Evolutionary conservation across 2,888 invertebrate genomes (phyloP), one percentile per base, ranked within the genome.

Genomic region (Spisula solida): DNA sequence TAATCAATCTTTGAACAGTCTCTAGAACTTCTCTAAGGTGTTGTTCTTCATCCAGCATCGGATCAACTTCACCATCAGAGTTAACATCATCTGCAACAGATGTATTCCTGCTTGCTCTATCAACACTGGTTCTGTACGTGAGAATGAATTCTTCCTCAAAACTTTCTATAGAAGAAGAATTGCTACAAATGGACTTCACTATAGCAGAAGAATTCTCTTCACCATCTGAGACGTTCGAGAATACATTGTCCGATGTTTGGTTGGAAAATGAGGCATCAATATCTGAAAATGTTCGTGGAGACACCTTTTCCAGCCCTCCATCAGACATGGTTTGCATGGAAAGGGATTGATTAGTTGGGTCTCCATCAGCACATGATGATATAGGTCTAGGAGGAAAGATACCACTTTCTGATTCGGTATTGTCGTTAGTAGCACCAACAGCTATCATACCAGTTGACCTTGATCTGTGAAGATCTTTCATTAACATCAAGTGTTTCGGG

Each of bases 351-450:
- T 89, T 90, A 31, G 91, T 91, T 70, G n/a, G 86, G 56, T 91
- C 92, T 18, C 88, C 91, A 85, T 92, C 92, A 60, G 80, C 48
- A 20, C 85, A 86, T n/a, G 82, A 79, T 20, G 31, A 51, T 56
- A 48, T 79, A 0, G 91, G 75, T n/a, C 79, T 88, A 55, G 95
- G 95, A 34, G 94, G 95, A 78, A 95, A 95, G 34, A 95, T 94
- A 25, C 93, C 93, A 81, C 94, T 95, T 87, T 94, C 94, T 66
- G 93, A 93, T 20, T 88, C 92, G 0, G 82, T 87, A 34, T 92
- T 93, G 48, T 92, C 91, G 20, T 60, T 78, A 25, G 87, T 78
- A 25, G 87, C 82, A 31, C 91, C 94, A 20, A 93, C 92, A 82
- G 93, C 94, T 60, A 95, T 66, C 88, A 94, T 90, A 80, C 93